A percentile compares a stretch with the other conserved stretches of the same genome.
phyloP scores from a whole-genome alignment of 2,797 vertebrate species.

The Tadarida brasiliensis region DNA sequence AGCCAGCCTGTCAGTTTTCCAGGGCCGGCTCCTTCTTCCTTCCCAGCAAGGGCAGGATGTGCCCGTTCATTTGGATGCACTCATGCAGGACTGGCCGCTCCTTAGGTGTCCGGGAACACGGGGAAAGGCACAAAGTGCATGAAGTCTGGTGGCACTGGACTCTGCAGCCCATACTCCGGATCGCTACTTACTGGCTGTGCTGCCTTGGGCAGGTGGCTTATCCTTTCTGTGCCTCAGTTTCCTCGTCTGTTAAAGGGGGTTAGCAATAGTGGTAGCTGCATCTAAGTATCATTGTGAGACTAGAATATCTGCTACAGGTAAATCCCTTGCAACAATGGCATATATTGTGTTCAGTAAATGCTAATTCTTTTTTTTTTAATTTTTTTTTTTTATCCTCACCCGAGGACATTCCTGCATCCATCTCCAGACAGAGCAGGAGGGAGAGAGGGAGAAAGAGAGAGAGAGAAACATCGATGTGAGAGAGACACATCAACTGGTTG shows the following conservation, averaged over 20 bases:
- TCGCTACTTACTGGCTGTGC: not conserved
- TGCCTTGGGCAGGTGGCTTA: not conserved
- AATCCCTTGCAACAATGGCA: accelerated
- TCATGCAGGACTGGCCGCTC: not conserved
- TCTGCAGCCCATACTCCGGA: not conserved
- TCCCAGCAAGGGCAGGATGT: not conserved
- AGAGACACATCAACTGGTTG: too few species aligned
- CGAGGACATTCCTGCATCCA: too few species aligned
- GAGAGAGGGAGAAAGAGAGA: too few species aligned
- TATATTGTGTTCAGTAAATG: not conserved
- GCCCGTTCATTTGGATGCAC: not conserved
- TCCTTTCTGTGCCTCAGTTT: not conserved
- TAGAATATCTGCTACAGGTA: too few species aligned
- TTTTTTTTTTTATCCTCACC: too few species aligned
- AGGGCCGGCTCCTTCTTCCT: conserved; percentile 61
- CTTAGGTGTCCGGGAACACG: not conserved
- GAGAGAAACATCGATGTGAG: too few species aligned
- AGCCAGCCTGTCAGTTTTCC: conserved; percentile 81
- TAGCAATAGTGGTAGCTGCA: not conserved
- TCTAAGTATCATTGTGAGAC: not conserved
- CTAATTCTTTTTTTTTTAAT: too few species aligned
- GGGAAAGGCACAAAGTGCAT: accelerated
- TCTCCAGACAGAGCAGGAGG: too few species aligned
- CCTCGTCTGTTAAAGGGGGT: not conserved
- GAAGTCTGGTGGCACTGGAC: not conserved